These are phyloP conservation scores for Acrobasis repandana DNA, from an alignment of 2,888 invertebrate genomes.

Conservation along the genomic window DNA sequence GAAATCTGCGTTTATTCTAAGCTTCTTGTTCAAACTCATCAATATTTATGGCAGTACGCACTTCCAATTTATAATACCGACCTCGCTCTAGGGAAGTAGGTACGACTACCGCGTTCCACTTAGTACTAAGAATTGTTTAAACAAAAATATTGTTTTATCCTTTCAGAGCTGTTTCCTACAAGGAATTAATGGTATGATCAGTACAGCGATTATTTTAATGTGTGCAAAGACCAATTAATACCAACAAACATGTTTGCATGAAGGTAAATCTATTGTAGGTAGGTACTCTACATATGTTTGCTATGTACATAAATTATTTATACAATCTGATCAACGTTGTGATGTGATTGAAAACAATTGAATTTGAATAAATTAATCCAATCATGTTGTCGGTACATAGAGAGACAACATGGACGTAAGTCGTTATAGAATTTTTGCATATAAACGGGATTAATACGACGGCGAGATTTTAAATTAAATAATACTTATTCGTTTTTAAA, in stretches of 20 bases:
- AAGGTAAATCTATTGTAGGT: neutral
- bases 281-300: slow-evolving; percentile 1
- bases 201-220: neutral
- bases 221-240: neutral
- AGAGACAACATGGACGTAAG: neutral
- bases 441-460: neutral
- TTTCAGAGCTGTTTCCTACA: neutral
- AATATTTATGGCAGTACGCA: slow-evolving; percentile 16
- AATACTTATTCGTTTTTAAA: no score
- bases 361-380: slow-evolving; percentile 9
- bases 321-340: neutral
- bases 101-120: slow-evolving; percentile 10
- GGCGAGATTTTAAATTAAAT: no score
- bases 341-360: slow-evolving; percentile 8
- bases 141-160: neutral
- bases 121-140: neutral
- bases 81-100: slow-evolving; percentile 11
- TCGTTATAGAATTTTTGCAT: slow-evolving; percentile 2
- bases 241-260: neutral
- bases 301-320: slow-evolving; percentile 2
- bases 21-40: neutral
- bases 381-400: neutral
- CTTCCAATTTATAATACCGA: slow-evolving; percentile 18
- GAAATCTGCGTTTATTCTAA: neutral
- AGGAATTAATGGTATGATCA: neutral